phyloP scores from a whole-genome alignment of 2,797 vertebrate species.

The Cirrhinus molitorella region DNA sequence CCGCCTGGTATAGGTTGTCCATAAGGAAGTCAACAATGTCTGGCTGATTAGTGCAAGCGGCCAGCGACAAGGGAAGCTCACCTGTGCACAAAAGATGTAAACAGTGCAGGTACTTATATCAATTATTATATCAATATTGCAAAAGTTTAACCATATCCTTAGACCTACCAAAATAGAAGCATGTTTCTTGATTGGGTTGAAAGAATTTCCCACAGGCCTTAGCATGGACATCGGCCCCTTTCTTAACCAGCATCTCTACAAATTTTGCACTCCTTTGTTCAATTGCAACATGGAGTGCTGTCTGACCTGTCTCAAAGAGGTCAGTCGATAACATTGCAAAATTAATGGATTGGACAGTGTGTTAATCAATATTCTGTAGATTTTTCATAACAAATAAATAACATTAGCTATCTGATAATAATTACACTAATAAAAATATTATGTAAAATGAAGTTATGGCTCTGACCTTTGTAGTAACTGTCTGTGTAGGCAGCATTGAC shows the following conservation, averaged over 20 bases:
- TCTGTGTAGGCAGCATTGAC: constrained; percentile 88
- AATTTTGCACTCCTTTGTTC: constrained; percentile 90
- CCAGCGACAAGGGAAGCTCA: constrained; percentile 92
- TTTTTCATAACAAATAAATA: too few relatives aligned
- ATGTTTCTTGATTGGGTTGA: constrained; percentile 83
- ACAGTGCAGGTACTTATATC: background rate
- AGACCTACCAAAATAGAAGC: constrained; percentile 94
- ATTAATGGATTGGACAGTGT: background rate
- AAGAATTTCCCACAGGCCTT: constrained; percentile 93
- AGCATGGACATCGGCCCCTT: constrained; percentile 89
- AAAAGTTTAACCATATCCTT: background rate
- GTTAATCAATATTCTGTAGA: background rate
- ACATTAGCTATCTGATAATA: too few relatives aligned
- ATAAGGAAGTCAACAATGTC: constrained; percentile 90
- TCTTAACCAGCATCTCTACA: constrained; percentile 88
- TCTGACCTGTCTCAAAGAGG: constrained; percentile 82
- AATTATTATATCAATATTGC: background rate
- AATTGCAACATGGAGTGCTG: constrained; percentile 93
- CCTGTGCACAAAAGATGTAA: constrained; percentile 72
- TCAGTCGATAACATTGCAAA: background rate
- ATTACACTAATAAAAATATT: background rate
- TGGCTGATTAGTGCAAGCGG: constrained; percentile 95
- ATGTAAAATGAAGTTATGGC: background rate
- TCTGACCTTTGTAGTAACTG: constrained; percentile 88
- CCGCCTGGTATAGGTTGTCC: constrained; percentile 82